Conservation (phyloP, 1,140 invertebrate species). For the Dinothrombium tinctorium region DNA sequence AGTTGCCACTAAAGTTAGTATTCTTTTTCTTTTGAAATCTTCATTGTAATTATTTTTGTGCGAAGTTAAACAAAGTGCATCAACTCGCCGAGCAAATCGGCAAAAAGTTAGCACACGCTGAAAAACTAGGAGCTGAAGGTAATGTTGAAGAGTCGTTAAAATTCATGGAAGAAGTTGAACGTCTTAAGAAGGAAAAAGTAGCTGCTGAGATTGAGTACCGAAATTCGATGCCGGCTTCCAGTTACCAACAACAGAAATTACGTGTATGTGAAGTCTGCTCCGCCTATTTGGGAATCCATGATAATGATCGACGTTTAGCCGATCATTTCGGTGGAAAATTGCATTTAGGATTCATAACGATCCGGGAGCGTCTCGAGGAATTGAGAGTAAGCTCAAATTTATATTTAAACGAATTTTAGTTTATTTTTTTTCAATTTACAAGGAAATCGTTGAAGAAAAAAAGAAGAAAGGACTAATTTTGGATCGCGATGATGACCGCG, state of each 20-base stretch:
- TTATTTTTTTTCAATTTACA: too few species aligned
- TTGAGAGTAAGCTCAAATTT: conserved; percentile 56
- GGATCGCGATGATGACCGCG: conserved; percentile 29
- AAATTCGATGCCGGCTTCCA: conserved; percentile 89
- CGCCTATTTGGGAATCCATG: conserved; percentile 92
- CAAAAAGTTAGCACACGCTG: conserved; percentile 79
- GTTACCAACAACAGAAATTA: conserved; percentile 92
- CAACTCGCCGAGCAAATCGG: conserved; percentile 87
- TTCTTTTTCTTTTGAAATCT: neutral
- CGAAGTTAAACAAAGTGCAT: conserved; percentile 45
- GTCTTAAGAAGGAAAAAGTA: conserved; percentile 68
- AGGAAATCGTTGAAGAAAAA: conserved; percentile 31
- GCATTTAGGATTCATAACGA: conserved; percentile 94
- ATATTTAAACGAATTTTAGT: conserved; percentile 15
- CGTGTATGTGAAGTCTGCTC: conserved; percentile 94
- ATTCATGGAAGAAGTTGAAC: conserved; percentile 80
- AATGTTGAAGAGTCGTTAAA: conserved; percentile 45
- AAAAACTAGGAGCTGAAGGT: conserved; percentile 74
- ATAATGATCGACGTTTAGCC: conserved; percentile 85
- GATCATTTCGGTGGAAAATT: conserved; percentile 99
- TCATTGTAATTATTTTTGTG: conserved; percentile 11
- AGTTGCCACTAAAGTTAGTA: conserved; percentile 72
- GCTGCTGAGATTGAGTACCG: conserved; percentile 75
- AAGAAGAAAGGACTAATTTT: conserved; percentile 33
- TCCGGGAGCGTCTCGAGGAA: conserved; percentile 78